Percentiles rank a stretch among this genome's conserved stretches.
Conservation (phyloP, 2,113 vertebrate species). For the Polypterus bichir region DNA sequence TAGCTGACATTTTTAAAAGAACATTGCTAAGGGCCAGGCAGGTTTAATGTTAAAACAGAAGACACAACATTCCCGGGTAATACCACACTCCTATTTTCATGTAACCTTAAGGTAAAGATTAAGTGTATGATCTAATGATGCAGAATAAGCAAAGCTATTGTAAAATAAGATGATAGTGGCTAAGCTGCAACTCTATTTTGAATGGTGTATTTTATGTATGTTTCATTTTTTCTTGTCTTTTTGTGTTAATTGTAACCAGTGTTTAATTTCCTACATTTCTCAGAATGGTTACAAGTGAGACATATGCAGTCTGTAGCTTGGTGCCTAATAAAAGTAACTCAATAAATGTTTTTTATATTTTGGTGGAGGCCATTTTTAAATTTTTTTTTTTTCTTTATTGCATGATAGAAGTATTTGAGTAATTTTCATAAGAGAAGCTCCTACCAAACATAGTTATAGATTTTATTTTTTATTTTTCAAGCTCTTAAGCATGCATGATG, state of each 20-base stretch:
- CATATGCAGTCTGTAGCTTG: slow-evolving; percentile 5
- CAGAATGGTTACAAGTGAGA: slow-evolving; percentile 3
- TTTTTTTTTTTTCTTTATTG: too few species aligned
- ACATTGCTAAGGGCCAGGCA: not conserved
- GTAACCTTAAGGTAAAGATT: slow-evolving; percentile 46
- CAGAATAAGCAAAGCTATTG: slow-evolving; percentile 30
- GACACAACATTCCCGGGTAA: not conserved
- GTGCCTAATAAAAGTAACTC: not conserved
- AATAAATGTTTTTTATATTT: too few species aligned
- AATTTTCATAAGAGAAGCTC: too few species aligned
- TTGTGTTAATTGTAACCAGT: not conserved
- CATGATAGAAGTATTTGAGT: too few species aligned
- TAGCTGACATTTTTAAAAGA: not conserved
- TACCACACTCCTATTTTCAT: slow-evolving; percentile 34
- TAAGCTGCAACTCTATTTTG: slow-evolving; percentile 10
- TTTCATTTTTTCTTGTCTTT: not conserved
- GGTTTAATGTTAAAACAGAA: slow-evolving; percentile 3
- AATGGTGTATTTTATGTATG: not conserved
- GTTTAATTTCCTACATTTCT: slow-evolving; percentile 2
- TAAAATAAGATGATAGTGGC: slow-evolving; percentile 35
- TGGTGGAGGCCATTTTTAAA: too few species aligned
- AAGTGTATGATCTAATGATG: slow-evolving; percentile 38
- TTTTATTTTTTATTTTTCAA: too few species aligned
- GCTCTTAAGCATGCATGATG: too few species aligned
- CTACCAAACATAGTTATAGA: too few species aligned